Conservation (phyloP, 2,888 invertebrate species). For the Diarsia rubi region DNA sequence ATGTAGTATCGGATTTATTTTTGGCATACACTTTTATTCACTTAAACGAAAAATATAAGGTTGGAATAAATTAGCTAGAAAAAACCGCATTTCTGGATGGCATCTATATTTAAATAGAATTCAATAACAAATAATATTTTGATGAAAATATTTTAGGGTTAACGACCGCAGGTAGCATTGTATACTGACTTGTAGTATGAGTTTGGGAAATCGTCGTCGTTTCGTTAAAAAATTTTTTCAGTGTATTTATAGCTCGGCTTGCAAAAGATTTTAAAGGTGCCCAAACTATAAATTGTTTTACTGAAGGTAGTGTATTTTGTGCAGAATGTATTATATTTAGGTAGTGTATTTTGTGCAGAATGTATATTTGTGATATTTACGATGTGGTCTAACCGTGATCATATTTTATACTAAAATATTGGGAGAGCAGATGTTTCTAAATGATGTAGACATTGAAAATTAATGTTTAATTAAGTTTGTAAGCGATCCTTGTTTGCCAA, state of each 20-base stretch:
- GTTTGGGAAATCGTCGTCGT: background rate
- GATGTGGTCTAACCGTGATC: conserved; percentile 26
- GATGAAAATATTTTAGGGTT: background rate
- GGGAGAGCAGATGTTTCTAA: conserved; percentile 48
- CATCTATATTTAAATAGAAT: too few species aligned
- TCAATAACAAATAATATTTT: background rate
- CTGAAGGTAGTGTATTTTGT: conserved; percentile 4
- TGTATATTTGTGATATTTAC: conserved; percentile 9
- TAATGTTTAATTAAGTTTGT: conserved; percentile 55
- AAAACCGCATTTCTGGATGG: too few species aligned
- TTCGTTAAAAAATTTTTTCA: background rate
- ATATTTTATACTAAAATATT: conserved; percentile 48
- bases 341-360: too few species aligned
- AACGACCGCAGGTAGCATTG: background rate
- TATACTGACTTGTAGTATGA: background rate
- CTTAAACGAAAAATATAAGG: too few species aligned
- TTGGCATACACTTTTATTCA: too few species aligned
- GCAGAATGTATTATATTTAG: conserved; percentile 27
- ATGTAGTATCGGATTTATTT: too few species aligned
- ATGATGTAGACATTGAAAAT: conserved; percentile 52
- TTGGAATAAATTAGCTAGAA: too few species aligned
- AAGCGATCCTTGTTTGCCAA: conserved; percentile 52
- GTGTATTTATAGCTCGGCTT: background rate
- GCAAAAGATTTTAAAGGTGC: background rate
- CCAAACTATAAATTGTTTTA: conserved; percentile 4